Percentiles rank a stretch among this genome's conserved stretches.
These are phyloP conservation scores for Semaprochilodus insignis DNA, from an alignment of 2,797 vertebrate species.

Conservation along the genomic window DNA sequence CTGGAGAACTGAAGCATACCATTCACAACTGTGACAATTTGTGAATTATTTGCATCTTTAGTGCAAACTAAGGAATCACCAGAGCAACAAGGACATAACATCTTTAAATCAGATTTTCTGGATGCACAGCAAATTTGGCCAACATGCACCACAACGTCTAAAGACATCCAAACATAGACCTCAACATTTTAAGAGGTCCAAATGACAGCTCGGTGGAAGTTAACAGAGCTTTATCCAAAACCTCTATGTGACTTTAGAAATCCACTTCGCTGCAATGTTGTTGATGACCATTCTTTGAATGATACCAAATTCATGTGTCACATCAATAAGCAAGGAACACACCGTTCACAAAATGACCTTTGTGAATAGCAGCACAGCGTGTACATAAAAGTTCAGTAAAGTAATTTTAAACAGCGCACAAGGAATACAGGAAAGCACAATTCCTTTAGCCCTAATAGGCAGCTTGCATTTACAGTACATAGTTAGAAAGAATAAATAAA, in stretches of 20 bases:
- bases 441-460: too few species aligned
- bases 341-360: not conserved
- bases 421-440: too few species aligned
- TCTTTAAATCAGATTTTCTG: not conserved
- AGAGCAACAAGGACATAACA: not conserved
- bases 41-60: not conserved
- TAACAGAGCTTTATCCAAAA: too few species aligned
- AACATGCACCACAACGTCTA: not conserved
- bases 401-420: not conserved
- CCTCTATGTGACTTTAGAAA: too few species aligned
- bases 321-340: not conserved
- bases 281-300: too few species aligned
- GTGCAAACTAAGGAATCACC: not conserved
- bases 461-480: too few species aligned
- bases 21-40: not conserved
- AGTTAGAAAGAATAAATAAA: too few species aligned
- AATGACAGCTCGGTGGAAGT: too few species aligned
- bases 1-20: not conserved
- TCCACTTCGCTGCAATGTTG: too few species aligned
- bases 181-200: too few species aligned
- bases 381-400: not conserved
- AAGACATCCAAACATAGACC: not conserved
- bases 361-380: not conserved
- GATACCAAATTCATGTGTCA: too few species aligned
- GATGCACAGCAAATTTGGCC: too few species aligned